Conservation (phyloP, 2,797 vertebrate species). For the Phrynocephalus vlangalii region DNA sequence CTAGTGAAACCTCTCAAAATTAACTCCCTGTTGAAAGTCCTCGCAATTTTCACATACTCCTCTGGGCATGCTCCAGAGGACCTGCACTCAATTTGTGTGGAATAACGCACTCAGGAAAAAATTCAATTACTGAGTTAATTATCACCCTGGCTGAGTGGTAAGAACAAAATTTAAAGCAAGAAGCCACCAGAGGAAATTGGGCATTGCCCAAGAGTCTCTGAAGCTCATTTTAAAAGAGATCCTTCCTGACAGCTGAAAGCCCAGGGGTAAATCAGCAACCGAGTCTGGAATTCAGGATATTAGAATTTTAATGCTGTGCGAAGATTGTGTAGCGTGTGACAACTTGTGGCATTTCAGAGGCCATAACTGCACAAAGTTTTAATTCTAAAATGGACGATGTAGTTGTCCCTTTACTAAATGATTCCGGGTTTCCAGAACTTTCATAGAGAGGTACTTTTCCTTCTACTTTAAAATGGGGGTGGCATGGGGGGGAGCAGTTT, state of each 20-base stretch:
- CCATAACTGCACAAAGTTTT: slow-evolving; percentile 52
- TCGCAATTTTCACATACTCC: slow-evolving; percentile 40
- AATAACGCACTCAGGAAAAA: slow-evolving; percentile 62
- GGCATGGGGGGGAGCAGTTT: neutral
- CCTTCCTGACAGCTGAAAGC: slow-evolving; percentile 37
- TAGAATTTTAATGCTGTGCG: slow-evolving; percentile 46
- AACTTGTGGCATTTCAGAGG: slow-evolving; percentile 44
- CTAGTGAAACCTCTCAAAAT: slow-evolving; percentile 42
- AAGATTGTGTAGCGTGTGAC: slow-evolving; percentile 41
- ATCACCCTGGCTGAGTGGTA: slow-evolving; percentile 63
- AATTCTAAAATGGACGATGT: slow-evolving; percentile 43
- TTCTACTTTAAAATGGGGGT: slow-evolving; percentile 54
- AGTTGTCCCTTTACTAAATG: slow-evolving; percentile 42
- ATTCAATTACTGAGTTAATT: slow-evolving; percentile 77
- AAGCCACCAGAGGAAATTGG: slow-evolving; percentile 56
- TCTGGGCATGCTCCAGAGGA: slow-evolving; percentile 28
- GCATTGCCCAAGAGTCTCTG: slow-evolving; percentile 41
- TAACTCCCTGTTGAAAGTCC: slow-evolving; percentile 27
- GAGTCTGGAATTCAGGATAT: slow-evolving; percentile 7
- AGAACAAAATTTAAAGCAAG: slow-evolving; percentile 51
- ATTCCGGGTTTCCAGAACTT: slow-evolving; percentile 45
- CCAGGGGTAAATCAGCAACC: neutral
- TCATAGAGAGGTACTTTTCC: slow-evolving; percentile 55
- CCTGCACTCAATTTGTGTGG: slow-evolving; percentile 32
- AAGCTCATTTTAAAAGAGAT: slow-evolving; percentile 50